A percentile compares a stretch with the other conserved stretches of the same genome.
Conservation (phyloP, 2,113 vertebrate genomes). For the Harpagus bidentatus region DNA sequence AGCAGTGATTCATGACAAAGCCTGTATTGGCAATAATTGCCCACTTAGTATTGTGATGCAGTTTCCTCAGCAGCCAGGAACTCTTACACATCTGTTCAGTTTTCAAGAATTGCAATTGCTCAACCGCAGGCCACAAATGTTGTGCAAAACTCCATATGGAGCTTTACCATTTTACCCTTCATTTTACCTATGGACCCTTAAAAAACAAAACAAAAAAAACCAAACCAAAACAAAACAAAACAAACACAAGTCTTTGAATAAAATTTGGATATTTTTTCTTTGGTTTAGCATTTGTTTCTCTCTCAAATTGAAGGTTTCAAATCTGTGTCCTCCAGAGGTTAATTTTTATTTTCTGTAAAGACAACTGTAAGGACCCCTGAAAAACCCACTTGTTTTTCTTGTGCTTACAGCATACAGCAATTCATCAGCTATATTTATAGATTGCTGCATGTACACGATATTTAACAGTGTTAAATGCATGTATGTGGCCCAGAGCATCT, state of each 20-base stretch:
- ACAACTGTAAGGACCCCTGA: neutral
- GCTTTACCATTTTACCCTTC: neutral
- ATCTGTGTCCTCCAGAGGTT: neutral
- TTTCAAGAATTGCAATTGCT: neutral
- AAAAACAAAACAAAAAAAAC: neutral
- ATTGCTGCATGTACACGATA: neutral
- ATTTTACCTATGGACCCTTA: neutral
- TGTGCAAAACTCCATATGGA: neutral
- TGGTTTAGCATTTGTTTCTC: neutral
- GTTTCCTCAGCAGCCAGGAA: neutral
- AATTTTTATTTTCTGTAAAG: neutral
- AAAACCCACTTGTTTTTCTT: neutral
- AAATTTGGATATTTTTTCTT: neutral
- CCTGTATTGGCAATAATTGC: neutral
- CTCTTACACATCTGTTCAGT: neutral
- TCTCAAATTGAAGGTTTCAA: neutral
- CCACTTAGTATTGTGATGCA: neutral
- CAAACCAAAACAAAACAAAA: neutral
- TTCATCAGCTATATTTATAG: neutral
- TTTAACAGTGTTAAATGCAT: neutral
- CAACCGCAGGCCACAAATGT: fast-evolving
- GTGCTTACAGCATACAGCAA: neutral
- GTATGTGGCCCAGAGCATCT: neutral
- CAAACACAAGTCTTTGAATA: neutral
- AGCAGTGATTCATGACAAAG: neutral